A percentile compares a stretch with the other conserved stretches of the same genome.
phyloP scores from a whole-genome alignment of 2,888 invertebrate genomes.

The Pollenia angustigena region DNA sequence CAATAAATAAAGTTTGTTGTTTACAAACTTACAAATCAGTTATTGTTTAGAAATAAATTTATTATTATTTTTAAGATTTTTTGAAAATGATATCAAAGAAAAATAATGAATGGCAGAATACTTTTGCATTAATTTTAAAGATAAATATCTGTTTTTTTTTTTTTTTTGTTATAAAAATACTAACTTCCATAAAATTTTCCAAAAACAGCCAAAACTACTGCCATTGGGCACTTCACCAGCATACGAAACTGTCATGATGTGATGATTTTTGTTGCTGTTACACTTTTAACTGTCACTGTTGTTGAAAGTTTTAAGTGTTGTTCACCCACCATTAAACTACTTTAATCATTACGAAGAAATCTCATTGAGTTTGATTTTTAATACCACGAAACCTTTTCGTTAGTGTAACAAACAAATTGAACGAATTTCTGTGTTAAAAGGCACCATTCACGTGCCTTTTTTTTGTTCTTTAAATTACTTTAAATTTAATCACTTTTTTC shows the following conservation, averaged over 20 bases:
- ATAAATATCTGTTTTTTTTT: background rate
- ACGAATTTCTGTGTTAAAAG: background rate
- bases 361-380: background rate
- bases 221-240: slow-evolving; percentile 96
- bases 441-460: background rate
- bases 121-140: background rate
- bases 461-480: slow-evolving; percentile 32
- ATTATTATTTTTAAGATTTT: slow-evolving; percentile 56
- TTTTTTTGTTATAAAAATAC: slow-evolving; percentile 80
- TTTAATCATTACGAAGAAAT: slow-evolving; percentile 18
- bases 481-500: background rate
- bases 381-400: background rate
- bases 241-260: slow-evolving; percentile 95
- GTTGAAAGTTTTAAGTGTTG: slow-evolving; percentile 22
- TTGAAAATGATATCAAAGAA: slow-evolving; percentile 40
- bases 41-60: slow-evolving; percentile 42
- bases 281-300: slow-evolving; percentile 47
- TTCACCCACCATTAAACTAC: slow-evolving; percentile 50
- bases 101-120: background rate
- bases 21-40: slow-evolving; percentile 47
- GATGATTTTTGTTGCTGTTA: slow-evolving; percentile 53
- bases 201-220: slow-evolving; percentile 96
- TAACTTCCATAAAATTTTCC: slow-evolving; percentile 95
- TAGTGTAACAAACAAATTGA: background rate
- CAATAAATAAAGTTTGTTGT: slow-evolving; percentile 30